Base-by-base conservation (phyloP, 2,113 vertebrate species). In the Xenopus laevis region DNA sequence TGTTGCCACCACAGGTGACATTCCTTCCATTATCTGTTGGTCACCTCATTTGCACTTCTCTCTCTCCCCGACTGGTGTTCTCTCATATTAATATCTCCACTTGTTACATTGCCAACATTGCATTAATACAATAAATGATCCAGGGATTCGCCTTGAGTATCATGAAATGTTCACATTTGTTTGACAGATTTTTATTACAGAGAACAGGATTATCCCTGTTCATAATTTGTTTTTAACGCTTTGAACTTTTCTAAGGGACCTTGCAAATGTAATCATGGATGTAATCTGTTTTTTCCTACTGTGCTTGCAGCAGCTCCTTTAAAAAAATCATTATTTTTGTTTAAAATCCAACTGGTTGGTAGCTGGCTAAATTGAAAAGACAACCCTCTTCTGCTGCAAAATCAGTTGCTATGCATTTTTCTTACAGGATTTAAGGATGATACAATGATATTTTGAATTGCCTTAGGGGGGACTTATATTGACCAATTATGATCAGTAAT, bases 121-220 rank as follows among this genome's bases (percentile, higher is more conserved):
- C 30, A 57, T 21, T 65, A 72, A 65, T 65, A 40, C 61, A 65
- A 72, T 72, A 65, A 72, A 65, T 65, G 71, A 55, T 65, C 17
- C 40, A 13, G 23, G 13, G n/a, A 21, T 44, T 44, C n/a, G 50
- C 61, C 62, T 72, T 61, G 20, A 50, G 71, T 23, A 57, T 60
- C 18, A 67, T 53, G 21, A 58, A 27, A 47, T 33, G 11, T n/a
- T 18, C 57, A 47, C 72, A 61, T 68, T 58, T 45, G 23, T 15
- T 73, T 65, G 44, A 30, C 20, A 44, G 44, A 63, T 17, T 65
- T 21, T 44, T 52, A 55, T 8, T 40, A 57, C 44, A 23, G 10
- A 21, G 52, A 10, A n/a, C 4, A 57, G 20, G 27, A 40, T 46
- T 66, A 68, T 50, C 47, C 1, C 15, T 50, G 15, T 16, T 16